Conservation (phyloP, 2,888 invertebrate genomes). For the Agrotis puta region DNA sequence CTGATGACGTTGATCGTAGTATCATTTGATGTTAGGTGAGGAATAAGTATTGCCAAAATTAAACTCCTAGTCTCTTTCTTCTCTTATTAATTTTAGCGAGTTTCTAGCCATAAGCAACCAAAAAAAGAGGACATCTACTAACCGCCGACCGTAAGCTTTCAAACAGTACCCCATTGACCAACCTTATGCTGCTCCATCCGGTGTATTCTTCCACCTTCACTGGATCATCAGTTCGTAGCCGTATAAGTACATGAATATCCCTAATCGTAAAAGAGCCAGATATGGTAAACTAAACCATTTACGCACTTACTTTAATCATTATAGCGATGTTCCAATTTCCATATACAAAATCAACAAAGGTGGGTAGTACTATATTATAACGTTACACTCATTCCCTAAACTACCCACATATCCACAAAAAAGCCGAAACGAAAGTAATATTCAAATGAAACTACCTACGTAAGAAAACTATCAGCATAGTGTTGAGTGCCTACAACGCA, state of each 20-base stretch:
- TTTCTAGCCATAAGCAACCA: too few species aligned
- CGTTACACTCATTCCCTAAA: background rate
- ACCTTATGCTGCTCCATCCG: background rate
- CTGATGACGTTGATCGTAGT: too few species aligned
- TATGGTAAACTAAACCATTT: background rate
- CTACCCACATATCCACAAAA: background rate
- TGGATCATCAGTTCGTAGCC: too few species aligned
- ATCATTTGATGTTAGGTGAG: too few species aligned
- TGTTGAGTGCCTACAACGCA: conserved; percentile 71
- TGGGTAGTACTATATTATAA: background rate
- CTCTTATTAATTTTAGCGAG: too few species aligned
- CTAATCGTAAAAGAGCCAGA: background rate
- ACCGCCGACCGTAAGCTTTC: too few species aligned
- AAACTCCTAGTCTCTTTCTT: too few species aligned
- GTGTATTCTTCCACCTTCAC: background rate
- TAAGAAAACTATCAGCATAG: conserved; percentile 77
- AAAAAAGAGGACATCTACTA: too few species aligned
- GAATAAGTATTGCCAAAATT: too few species aligned
- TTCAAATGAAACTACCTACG: conserved; percentile 60
- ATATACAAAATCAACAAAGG: background rate
- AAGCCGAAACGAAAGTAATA: conserved; percentile 46
- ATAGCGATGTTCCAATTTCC: background rate
- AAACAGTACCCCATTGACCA: background rate
- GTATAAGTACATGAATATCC: too few species aligned
- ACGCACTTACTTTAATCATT: background rate